Evolutionary conservation across 2,888 invertebrate genomes (phyloP).

Genomic region (Xylota sylvarum): DNA sequence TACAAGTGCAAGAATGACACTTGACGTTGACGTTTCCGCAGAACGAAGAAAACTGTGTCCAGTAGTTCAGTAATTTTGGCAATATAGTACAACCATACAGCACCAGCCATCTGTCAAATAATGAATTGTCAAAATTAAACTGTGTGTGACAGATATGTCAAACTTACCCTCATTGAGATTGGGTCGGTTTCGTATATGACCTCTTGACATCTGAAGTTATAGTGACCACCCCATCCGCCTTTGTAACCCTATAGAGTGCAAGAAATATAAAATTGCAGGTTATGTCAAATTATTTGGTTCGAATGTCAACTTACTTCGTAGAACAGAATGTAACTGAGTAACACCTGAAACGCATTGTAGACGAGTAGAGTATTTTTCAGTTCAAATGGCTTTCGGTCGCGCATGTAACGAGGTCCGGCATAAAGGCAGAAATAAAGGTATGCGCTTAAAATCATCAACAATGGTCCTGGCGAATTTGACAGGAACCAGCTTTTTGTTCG

Average conservation of each 20-base stretch:
- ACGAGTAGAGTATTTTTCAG: constrained; percentile 91
- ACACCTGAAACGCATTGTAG: constrained; percentile 95
- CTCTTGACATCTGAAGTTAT: constrained; percentile 89
- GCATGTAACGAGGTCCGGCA: constrained; percentile 95
- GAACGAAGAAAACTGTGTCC: constrained; percentile 90
- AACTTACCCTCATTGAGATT: constrained; percentile 86
- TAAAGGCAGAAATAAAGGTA: constrained; percentile 91
- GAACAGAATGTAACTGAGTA: constrained; percentile 92
- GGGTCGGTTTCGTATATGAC: constrained; percentile 88
- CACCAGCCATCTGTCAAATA: constrained; percentile 83
- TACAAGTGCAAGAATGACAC: constrained; percentile 94
- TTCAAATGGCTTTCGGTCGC: constrained; percentile 93
- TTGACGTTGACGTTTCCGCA: constrained; percentile 93
- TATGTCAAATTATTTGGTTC: not conserved
- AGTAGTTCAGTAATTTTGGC: constrained; percentile 84
- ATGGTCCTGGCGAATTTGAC: constrained; percentile 89
- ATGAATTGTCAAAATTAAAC: constrained; percentile 23
- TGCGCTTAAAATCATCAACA: constrained; percentile 88
- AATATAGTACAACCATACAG: constrained; percentile 85
- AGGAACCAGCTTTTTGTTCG: constrained; percentile 91
- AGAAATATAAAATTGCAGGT: constrained; percentile 1
- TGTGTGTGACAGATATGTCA: not conserved
- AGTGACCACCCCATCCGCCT: constrained; percentile 87
- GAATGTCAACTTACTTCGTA: constrained; percentile 86
- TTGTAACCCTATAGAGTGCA: constrained; percentile 85